Evolutionary conservation across 2,797 vertebrate species (phyloP).

Genomic region (Hoplostethus mediterraneus): DNA sequence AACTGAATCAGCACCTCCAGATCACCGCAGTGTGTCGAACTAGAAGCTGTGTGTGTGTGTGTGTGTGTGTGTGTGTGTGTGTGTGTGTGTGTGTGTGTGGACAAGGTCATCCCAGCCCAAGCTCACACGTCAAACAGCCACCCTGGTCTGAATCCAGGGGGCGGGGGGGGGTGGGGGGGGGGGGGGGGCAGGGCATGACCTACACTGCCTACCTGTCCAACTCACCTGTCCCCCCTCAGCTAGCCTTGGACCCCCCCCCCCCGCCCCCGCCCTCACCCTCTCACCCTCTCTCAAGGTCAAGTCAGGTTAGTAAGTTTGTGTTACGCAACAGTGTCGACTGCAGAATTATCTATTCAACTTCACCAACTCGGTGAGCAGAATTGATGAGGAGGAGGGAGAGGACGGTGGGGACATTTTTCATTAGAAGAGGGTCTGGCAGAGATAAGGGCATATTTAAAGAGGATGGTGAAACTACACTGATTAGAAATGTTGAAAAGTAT

Average conservation of each 20-base stretch:
- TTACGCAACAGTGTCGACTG: slow-evolving; percentile 1
- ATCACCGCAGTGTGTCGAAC: slow-evolving; percentile 3
- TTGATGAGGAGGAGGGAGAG: slow-evolving; percentile 13
- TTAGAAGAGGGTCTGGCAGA: slow-evolving; percentile 39
- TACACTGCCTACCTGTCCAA: neutral
- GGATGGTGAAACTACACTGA: slow-evolving; percentile 28
- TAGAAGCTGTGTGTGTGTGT: slow-evolving; percentile 7
- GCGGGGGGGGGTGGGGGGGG: neutral
- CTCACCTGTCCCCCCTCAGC: neutral
- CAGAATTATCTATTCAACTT: slow-evolving; percentile 26
- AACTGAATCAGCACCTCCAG: neutral
- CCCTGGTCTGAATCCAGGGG: neutral
- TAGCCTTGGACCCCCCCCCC: slow-evolving; percentile 2
- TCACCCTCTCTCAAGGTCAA: slow-evolving; percentile 1
- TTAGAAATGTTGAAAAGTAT: slow-evolving; percentile 25
- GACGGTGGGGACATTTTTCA: slow-evolving; percentile 32
- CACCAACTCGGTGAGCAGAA: neutral
- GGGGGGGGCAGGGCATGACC: neutral
- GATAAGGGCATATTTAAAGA: slow-evolving; percentile 53
- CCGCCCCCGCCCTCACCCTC: slow-evolving; percentile 3
- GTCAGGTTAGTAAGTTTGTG: neutral
- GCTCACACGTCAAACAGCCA: neutral
- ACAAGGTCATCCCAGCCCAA: no score
- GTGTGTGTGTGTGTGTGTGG: neutral
- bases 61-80: neutral